A percentile compares a stretch with the other conserved stretches of the same genome.
Conservation (phyloP, 2,888 invertebrate species). For the Chirona hameri region DNA sequence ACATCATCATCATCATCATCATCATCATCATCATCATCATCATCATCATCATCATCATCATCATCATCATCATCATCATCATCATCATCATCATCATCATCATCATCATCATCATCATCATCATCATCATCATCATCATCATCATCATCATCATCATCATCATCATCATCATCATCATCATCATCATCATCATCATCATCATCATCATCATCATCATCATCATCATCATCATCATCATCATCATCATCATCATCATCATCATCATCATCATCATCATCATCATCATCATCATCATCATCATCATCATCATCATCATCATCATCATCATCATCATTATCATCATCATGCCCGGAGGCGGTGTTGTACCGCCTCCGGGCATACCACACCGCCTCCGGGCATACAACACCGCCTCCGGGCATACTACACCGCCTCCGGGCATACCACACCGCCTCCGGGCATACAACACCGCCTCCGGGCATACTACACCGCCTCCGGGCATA, state of each 20-base stretch:
- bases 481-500: too few species aligned
- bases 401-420: too few species aligned
- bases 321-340: too few species aligned
- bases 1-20: too few species aligned
- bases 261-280: background rate
- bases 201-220: background rate
- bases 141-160: slow-evolving; percentile 22
- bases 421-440: too few species aligned
- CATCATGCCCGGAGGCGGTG: too few species aligned
- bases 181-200: slow-evolving; percentile 22
- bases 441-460: too few species aligned
- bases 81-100: background rate
- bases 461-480: too few species aligned
- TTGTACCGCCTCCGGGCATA: too few species aligned
- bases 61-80: background rate
- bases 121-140: slow-evolving; percentile 1
- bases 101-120: background rate
- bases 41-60: slow-evolving; percentile 22
- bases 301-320: too few species aligned
- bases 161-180: slow-evolving; percentile 22
- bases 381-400: too few species aligned
- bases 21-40: background rate
- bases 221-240: background rate
- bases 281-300: background rate
- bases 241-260: background rate